Percentiles rank a stretch among this genome's conserved stretches.
phyloP scores from a whole-genome alignment of 2,113 vertebrate genomes.

The Synchiropus splendidus region DNA sequence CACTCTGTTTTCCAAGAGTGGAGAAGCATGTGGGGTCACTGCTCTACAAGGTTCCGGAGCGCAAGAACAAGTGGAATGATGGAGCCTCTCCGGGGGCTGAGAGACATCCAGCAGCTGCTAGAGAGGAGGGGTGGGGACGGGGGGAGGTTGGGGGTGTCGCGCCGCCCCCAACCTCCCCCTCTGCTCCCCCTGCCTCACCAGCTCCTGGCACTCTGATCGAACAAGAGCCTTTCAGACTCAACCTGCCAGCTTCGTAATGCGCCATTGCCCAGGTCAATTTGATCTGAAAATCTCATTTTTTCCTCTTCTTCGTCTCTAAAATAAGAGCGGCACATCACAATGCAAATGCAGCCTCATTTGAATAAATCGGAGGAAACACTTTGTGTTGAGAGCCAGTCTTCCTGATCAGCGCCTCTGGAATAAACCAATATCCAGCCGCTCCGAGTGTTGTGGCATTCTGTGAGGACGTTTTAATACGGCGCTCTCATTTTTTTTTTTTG shows the following conservation, averaged over 20 bases:
- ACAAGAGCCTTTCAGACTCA: conserved; percentile 94
- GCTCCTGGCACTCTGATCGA: conserved; percentile 86
- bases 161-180: conserved; percentile 64
- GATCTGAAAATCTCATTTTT: conserved; percentile 99
- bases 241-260: conserved; percentile 98
- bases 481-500: conserved; percentile 56
- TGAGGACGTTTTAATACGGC: conserved; percentile 90
- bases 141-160: conserved; percentile 62
- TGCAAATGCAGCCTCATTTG: conserved; percentile 99
- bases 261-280: conserved; percentile 99
- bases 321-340: conserved; percentile 99
- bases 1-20: too few species aligned
- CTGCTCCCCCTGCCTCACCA: conserved; percentile 70
- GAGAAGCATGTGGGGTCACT: conserved; percentile 37
- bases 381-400: conserved; percentile 99
- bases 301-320: conserved; percentile 90
- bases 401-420: conserved; percentile 99
- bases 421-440: conserved; percentile 99
- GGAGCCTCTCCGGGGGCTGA: conserved; percentile 25
- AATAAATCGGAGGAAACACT: conserved; percentile 99
- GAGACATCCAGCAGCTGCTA: conserved; percentile 40
- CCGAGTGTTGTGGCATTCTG: conserved; percentile 97
- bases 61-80: conserved; percentile 49
- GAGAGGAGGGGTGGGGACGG: conserved; percentile 1
- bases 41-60: conserved; percentile 41